These are phyloP conservation scores for Mesitornis unicolor DNA, from an alignment of 2,113 vertebrate genomes.

Conservation along the genomic window DNA sequence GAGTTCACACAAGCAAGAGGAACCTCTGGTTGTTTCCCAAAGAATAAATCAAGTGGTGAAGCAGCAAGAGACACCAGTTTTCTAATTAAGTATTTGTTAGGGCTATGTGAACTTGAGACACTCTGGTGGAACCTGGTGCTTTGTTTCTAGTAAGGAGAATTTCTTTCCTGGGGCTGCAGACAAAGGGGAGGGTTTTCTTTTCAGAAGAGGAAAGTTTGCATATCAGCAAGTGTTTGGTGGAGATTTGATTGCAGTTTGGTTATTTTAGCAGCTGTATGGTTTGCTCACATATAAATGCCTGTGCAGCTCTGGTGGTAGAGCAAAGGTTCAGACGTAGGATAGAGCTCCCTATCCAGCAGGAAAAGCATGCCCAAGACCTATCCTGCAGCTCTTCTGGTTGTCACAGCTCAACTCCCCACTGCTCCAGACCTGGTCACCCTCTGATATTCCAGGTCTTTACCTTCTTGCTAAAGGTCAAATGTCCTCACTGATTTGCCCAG, in stretches of 20 bases:
- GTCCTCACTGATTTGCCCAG: not conserved
- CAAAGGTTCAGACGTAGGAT: not conserved
- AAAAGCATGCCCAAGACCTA: not conserved
- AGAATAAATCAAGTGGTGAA: slow-evolving; percentile 16
- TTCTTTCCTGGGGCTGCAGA: not conserved
- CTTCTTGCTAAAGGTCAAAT: not conserved
- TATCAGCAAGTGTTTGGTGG: not conserved
- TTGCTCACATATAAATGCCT: not conserved
- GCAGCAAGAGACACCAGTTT: slow-evolving; percentile 19
- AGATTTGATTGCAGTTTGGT: not conserved
- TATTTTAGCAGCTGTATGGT: not conserved
- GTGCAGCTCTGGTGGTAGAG: not conserved
- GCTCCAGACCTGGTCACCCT: not conserved
- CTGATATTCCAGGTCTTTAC: not conserved
- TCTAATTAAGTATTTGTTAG: slow-evolving; percentile 29
- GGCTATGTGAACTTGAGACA: not conserved
- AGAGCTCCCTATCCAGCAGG: not conserved
- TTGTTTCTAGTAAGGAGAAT: not conserved
- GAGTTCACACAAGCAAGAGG: not conserved
- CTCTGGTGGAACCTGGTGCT: not conserved
- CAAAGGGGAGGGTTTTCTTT: not conserved
- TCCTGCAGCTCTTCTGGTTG: not conserved
- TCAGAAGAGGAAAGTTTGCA: not conserved
- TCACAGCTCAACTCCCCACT: not conserved
- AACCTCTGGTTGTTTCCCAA: not conserved